Conservation (phyloP, 64 coral and sea anemone genomes). For the Catalaphyllia jardinei region DNA sequence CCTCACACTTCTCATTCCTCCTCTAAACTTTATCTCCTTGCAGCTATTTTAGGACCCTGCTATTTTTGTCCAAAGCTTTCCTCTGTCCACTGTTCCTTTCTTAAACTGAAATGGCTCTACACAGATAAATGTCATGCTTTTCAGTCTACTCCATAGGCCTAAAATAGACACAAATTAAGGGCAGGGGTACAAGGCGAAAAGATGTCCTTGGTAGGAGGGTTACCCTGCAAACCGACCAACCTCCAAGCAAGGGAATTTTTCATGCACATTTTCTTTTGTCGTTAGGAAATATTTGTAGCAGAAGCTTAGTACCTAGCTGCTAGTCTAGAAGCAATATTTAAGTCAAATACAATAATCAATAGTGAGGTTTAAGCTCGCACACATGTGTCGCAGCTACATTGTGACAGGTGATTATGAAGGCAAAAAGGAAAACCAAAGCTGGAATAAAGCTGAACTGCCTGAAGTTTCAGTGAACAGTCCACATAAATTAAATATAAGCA, state of each 20-base stretch:
- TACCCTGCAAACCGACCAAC: not conserved
- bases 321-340: not conserved
- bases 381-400: too few relatives aligned
- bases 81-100: conserved; percentile 16
- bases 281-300: too few relatives aligned
- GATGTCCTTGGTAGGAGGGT: too few relatives aligned
- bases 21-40: conserved; percentile 31
- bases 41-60: conserved; percentile 34
- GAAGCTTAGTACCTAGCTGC: not conserved
- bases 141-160: conserved; percentile 38
- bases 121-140: conserved; percentile 24
- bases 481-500: too few relatives aligned
- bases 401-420: not conserved
- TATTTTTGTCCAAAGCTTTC: conserved; percentile 9
- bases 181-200: not conserved
- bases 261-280: too few relatives aligned
- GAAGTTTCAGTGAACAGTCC: too few relatives aligned
- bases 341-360: not conserved
- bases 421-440: not conserved
- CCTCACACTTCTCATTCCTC: conserved; percentile 37
- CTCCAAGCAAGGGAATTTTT: not conserved
- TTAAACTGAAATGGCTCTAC: conserved; percentile 52
- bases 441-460: not conserved
- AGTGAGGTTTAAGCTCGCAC: not conserved
- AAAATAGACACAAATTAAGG: not conserved